These are phyloP conservation scores for Lontra canadensis DNA, from an alignment of 2,113 vertebrate genomes.

Conservation along the genomic window DNA sequence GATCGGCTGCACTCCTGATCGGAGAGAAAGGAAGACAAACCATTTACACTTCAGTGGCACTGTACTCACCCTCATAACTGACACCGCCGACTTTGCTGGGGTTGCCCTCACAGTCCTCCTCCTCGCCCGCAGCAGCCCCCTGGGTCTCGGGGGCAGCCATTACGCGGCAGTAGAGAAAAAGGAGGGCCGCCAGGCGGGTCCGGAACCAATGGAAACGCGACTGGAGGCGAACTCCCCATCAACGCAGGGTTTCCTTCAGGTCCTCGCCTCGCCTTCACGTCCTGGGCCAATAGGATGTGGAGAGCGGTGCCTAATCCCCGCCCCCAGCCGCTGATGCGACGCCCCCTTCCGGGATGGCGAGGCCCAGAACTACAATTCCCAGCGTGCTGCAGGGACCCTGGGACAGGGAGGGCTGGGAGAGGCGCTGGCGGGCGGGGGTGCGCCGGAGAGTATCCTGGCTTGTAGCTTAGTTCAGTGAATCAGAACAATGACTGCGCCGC, in stretches of 20 bases:
- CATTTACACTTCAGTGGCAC: neutral
- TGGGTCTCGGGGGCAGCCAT: slow-evolving; percentile 62
- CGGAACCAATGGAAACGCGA: slow-evolving; percentile 9
- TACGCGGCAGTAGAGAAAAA: neutral
- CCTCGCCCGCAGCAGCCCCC: neutral
- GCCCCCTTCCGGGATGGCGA: neutral
- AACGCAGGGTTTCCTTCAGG: neutral
- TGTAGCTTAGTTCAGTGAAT: slow-evolving; percentile 76
- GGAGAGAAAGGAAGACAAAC: neutral
- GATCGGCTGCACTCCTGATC: neutral
- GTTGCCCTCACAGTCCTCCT: neutral
- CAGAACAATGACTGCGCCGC: slow-evolving; percentile 79
- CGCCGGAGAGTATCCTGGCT: slow-evolving; percentile 72
- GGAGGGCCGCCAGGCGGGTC: neutral
- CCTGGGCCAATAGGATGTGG: slow-evolving; percentile 14
- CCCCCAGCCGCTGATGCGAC: neutral
- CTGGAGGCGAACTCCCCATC: neutral
- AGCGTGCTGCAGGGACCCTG: slow-evolving; percentile 44
- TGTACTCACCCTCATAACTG: slow-evolving; percentile 58
- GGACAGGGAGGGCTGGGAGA: slow-evolving; percentile 8
- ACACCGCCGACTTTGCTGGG: neutral
- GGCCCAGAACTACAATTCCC: slow-evolving; percentile 77
- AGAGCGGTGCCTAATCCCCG: neutral
- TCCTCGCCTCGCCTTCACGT: neutral
- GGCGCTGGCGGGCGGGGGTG: slow-evolving; percentile 67